phyloP scores from a whole-genome alignment of 1,140 invertebrate genomes.

The Pissodes strobi region DNA sequence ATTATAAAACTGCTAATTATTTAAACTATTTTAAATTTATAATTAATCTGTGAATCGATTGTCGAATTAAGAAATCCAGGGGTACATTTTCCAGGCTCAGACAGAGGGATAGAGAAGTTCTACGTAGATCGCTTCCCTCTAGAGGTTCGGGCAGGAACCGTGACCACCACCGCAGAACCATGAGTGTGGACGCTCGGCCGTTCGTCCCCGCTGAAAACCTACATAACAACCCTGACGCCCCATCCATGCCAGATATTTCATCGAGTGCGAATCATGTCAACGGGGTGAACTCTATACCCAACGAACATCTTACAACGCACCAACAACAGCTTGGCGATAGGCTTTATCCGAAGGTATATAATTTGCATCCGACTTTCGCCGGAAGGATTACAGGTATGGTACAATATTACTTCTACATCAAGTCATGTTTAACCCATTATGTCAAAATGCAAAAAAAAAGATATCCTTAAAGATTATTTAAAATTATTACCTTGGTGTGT shows the following conservation, averaged over 20 bases:
- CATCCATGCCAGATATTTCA: conserved; percentile 52
- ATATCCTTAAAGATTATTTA: too few species aligned
- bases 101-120: conserved; percentile 49
- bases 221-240: conserved; percentile 40
- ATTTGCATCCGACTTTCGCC: conserved; percentile 81
- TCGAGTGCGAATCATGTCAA: conserved; percentile 15
- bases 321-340: conserved; percentile 91
- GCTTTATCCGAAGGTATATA: conserved; percentile 87
- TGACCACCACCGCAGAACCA: conserved; percentile 60
- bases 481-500: too few species aligned
- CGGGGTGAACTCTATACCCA: conserved; percentile 61
- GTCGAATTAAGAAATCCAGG: neutral
- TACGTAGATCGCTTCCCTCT: conserved; percentile 54
- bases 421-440: too few species aligned
- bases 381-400: conserved; percentile 90
- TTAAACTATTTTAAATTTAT: too few species aligned
- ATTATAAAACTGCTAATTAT: too few species aligned
- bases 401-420: too few species aligned
- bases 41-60: too few species aligned
- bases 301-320: conserved; percentile 87
- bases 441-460: too few species aligned
- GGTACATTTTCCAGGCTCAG: conserved; percentile 16
- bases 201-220: conserved; percentile 55
- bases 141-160: conserved; percentile 54
- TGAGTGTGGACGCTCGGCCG: conserved; percentile 67